Conservation (phyloP, 2,797 vertebrate genomes). For the Otus scops region DNA sequence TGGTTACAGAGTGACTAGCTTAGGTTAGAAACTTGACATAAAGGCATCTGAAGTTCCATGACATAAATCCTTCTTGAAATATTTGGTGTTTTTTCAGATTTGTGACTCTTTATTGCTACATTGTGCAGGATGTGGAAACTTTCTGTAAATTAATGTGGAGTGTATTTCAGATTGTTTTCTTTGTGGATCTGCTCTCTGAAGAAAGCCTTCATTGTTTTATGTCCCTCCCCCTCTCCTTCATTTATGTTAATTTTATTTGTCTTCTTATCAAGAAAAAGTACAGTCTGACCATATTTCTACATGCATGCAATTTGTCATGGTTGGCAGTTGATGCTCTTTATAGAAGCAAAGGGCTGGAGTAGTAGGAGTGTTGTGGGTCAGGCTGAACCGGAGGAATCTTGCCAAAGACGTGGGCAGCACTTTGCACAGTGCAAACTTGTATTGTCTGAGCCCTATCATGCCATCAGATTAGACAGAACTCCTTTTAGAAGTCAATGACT, state of each 20-base stretch:
- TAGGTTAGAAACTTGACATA: neutral
- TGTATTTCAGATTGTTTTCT: neutral
- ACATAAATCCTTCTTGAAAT: neutral
- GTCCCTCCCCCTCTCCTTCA: neutral
- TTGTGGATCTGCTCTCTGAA: neutral
- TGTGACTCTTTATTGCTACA: neutral
- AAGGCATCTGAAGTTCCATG: neutral
- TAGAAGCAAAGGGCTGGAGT: neutral
- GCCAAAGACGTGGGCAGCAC: slow-evolving; percentile 49
- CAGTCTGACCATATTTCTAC: slow-evolving; percentile 30
- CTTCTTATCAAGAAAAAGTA: slow-evolving; percentile 34
- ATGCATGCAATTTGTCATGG: neutral
- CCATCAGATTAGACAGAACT: slow-evolving; percentile 26
- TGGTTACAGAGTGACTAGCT: neutral
- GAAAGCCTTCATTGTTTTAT: slow-evolving; percentile 17
- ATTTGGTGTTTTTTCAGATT: neutral
- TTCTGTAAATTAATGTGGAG: neutral
- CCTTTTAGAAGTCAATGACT: neutral
- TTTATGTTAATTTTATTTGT: slow-evolving; percentile 43
- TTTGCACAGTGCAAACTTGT: neutral
- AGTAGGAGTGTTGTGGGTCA: slow-evolving; percentile 41
- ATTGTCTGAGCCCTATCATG: slow-evolving; percentile 12
- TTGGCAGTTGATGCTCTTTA: slow-evolving; percentile 25
- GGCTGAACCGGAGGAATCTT: slow-evolving; percentile 31
- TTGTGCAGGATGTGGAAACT: neutral